Evolutionary conservation across 2,797 vertebrate genomes (phyloP).

Genomic region (Rhodeus uyekii): DNA sequence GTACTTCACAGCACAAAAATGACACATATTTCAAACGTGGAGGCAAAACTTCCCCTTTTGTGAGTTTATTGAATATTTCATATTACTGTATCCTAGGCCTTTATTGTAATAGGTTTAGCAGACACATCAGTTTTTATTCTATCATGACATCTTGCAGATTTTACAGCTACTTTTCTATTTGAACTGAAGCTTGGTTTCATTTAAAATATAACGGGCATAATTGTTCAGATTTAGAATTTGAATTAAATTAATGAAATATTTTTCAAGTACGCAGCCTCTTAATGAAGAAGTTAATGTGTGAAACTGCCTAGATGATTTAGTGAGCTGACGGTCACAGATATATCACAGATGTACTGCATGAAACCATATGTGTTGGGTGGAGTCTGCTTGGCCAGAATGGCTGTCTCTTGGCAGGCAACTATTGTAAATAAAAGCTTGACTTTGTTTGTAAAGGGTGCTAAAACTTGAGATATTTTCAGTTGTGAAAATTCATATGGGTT

Average conservation of each 20-base stretch:
- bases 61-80: neutral
- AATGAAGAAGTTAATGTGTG: neutral
- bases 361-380: slow-evolving; percentile 11
- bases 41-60: neutral
- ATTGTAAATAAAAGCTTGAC: slow-evolving; percentile 3
- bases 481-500: neutral
- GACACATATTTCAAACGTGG: neutral
- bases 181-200: neutral
- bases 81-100: too few relatives aligned
- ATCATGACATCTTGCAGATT: neutral
- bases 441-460: neutral
- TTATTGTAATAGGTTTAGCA: neutral
- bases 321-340: neutral
- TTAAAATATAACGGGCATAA: neutral
- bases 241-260: neutral
- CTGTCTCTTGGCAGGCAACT: slow-evolving; percentile 5
- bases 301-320: slow-evolving; percentile 3
- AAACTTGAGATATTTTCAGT: slow-evolving; percentile 12
- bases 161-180: neutral
- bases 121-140: neutral
- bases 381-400: slow-evolving; percentile 16
- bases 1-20: neutral
- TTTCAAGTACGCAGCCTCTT: neutral
- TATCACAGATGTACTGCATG: neutral
- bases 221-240: neutral